Conservation (phyloP, 2,797 vertebrate genomes). For the Acanthurus tractus region DNA sequence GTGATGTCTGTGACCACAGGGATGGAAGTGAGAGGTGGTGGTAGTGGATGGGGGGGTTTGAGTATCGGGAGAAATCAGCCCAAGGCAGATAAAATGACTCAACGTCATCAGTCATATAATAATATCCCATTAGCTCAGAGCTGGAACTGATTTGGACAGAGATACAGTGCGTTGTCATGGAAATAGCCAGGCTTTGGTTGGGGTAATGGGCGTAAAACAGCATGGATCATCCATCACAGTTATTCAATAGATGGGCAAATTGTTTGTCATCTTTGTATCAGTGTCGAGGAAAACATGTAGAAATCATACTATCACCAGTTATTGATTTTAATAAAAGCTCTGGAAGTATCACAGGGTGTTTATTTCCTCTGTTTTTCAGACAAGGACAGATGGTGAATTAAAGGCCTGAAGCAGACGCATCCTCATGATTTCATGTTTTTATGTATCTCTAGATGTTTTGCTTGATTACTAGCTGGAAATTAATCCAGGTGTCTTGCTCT, state of each 20-base stretch:
- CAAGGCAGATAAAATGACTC: constrained; percentile 67
- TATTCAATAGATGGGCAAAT: constrained; percentile 19
- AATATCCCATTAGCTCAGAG: constrained; percentile 70
- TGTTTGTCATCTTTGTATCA: constrained; percentile 42
- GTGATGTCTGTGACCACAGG: constrained; percentile 11
- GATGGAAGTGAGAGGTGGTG: not conserved
- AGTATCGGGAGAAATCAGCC: constrained; percentile 48
- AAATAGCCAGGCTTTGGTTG: constrained; percentile 59
- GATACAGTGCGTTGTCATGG: constrained; percentile 79
- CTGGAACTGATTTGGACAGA: constrained; percentile 63
- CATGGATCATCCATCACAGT: constrained; percentile 59
- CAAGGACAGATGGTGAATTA: constrained; percentile 55
- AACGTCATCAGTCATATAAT: constrained; percentile 60
- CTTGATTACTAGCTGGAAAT: constrained; percentile 46
- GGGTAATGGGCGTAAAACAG: constrained; percentile 63
- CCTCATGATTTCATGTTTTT: constrained; percentile 62
- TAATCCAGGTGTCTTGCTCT: constrained; percentile 57
- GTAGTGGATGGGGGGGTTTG: not conserved
- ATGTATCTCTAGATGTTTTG: constrained; percentile 57
- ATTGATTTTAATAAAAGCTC: constrained; percentile 17
- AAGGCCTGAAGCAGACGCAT: constrained; percentile 33
- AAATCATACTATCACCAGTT: constrained; percentile 16
- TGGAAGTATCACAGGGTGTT: not conserved
- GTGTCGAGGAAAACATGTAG: constrained; percentile 6
- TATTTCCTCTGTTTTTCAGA: not conserved